phyloP scores from a whole-genome alignment of 2,888 invertebrate species.

The Ophraella communa region DNA sequence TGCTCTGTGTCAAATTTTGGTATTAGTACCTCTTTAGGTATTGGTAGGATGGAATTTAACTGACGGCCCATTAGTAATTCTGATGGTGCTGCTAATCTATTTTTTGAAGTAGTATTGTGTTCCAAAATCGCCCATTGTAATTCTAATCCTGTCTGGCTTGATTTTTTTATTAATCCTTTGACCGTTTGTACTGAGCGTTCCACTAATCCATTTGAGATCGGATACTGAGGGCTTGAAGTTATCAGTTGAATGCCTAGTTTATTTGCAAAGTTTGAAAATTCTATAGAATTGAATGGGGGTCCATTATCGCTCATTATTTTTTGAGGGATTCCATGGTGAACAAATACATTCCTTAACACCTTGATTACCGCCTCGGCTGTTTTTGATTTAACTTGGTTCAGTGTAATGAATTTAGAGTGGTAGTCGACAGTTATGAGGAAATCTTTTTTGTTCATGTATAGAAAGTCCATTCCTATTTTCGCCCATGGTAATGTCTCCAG shows the following conservation, averaged over 20 bases:
- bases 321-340: slow-evolving; percentile 24
- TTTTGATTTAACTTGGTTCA: too few species aligned
- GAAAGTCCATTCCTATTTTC: too few species aligned
- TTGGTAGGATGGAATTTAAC: too few species aligned
- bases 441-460: too few species aligned
- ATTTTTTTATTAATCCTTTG: slow-evolving; percentile 25
- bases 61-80: too few species aligned
- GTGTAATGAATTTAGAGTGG: too few species aligned
- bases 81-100: too few species aligned
- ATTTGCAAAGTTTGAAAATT: slow-evolving; percentile 30
- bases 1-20: too few species aligned
- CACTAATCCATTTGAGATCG: slow-evolving; percentile 33
- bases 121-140: not conserved
- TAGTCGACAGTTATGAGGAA: too few species aligned
- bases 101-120: not conserved
- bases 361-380: too few species aligned
- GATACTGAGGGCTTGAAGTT: slow-evolving; percentile 20
- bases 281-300: slow-evolving; percentile 30
- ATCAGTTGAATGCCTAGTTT: slow-evolving; percentile 27
- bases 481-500: not conserved
- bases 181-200: slow-evolving; percentile 37
- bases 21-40: too few species aligned
- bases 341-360: too few species aligned
- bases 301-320: slow-evolving; percentile 32
- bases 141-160: not conserved